Conservation (phyloP, 2,888 invertebrate genomes). For the Meloe dianella region DNA sequence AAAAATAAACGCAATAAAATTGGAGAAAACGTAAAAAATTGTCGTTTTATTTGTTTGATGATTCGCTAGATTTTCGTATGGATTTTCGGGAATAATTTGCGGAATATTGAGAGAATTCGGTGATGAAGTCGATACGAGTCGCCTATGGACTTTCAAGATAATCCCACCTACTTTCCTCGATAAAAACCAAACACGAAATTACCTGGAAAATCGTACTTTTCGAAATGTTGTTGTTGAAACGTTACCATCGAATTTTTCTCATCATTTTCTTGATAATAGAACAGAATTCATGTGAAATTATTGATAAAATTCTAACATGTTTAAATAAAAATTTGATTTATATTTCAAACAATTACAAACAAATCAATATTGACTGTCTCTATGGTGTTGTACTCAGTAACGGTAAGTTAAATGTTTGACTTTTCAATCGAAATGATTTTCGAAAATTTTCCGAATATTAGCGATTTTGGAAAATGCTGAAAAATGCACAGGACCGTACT, state of each 20-base stretch:
- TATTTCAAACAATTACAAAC: slow-evolving; percentile 38
- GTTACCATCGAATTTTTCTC: slow-evolving; percentile 11
- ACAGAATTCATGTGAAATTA: not conserved
- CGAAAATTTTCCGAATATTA: slow-evolving; percentile 13
- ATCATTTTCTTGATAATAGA: not conserved
- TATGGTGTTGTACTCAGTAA: slow-evolving; percentile 43
- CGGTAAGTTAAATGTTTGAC: too few species aligned
- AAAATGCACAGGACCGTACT: slow-evolving; percentile 39
- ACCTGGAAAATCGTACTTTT: not conserved
- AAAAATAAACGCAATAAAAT: not conserved
- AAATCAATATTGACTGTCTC: slow-evolving; percentile 44
- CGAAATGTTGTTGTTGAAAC: slow-evolving; percentile 23
- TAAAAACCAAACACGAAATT: not conserved
- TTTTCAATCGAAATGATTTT: too few species aligned
- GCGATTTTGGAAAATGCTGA: slow-evolving; percentile 38
- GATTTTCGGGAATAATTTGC: too few species aligned
- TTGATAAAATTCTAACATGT: not conserved
- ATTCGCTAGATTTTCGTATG: not conserved
- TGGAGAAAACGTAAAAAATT: not conserved
- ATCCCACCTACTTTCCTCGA: not conserved
- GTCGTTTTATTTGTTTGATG: not conserved
- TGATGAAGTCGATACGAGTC: not conserved
- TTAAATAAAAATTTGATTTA: slow-evolving; percentile 41
- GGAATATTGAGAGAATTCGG: not conserved
- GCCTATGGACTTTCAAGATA: slow-evolving; percentile 13